phyloP scores from a whole-genome alignment of 1,140 invertebrate species.

The Lepidurus packardi region DNA sequence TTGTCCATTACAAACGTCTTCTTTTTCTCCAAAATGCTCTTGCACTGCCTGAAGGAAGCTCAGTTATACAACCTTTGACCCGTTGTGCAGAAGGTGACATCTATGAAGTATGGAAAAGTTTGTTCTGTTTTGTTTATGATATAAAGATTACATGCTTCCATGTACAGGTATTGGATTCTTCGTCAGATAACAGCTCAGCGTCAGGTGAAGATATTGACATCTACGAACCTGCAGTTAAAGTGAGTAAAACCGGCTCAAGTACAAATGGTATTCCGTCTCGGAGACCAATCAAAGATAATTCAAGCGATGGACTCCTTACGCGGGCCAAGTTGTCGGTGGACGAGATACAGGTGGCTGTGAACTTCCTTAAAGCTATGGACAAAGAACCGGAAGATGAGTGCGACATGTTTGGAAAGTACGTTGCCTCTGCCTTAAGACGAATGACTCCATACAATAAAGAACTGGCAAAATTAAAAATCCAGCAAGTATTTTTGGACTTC shows the following conservation, averaged over 20 bases:
- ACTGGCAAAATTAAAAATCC: background rate
- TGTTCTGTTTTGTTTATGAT: background rate
- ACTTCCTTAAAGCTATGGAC: constrained; percentile 9
- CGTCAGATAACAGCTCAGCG: background rate
- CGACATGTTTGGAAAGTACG: background rate
- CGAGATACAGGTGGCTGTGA: background rate
- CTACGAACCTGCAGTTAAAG: background rate
- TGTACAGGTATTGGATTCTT: background rate
- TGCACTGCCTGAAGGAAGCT: background rate
- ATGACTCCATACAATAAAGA: constrained; percentile 3
- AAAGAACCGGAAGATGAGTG: background rate
- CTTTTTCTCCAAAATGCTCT: background rate
- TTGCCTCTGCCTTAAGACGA: constrained; percentile 1
- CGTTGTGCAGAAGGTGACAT: background rate
- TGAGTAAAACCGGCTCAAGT: background rate
- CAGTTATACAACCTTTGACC: background rate
- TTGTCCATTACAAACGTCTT: background rate
- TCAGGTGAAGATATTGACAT: background rate
- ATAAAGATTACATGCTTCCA: background rate
- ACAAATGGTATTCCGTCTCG: background rate
- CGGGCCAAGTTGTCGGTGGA: background rate
- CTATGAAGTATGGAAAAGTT: background rate
- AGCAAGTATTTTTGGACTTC: constrained; percentile 5
- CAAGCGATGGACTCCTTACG: background rate
- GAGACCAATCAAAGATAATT: background rate